phyloP scores from a whole-genome alignment of 2,888 invertebrate species.

The Xanthorhoe spadicearia region DNA sequence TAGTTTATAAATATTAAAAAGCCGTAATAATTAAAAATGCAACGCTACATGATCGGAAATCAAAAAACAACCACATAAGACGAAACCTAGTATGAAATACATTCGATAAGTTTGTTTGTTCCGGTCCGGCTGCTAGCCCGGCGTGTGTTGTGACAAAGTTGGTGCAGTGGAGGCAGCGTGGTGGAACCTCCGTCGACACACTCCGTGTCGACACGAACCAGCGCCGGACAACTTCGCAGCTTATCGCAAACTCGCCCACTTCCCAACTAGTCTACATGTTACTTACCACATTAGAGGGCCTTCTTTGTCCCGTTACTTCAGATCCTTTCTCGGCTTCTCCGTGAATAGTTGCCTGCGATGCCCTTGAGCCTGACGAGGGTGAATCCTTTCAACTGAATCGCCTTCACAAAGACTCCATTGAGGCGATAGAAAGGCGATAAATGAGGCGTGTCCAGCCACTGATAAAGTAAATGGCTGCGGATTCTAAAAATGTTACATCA shows the following conservation, averaged over 20 bases:
- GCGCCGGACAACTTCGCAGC: neutral
- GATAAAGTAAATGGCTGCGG: neutral
- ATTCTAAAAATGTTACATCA: neutral
- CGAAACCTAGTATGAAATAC: neutral
- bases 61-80: no score
- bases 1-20: no score
- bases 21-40: no score
- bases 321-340: neutral
- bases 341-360: neutral
- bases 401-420: neutral
- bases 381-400: neutral
- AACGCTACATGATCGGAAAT: no score
- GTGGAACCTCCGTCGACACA: neutral
- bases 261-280: conserved; percentile 1
- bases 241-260: conserved; percentile 5
- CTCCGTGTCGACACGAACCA: neutral
- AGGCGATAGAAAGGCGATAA: neutral
- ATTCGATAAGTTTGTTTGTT: neutral
- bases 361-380: neutral
- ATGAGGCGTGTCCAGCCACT: neutral
- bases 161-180: neutral
- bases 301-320: neutral
- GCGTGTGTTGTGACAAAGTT: neutral
- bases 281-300: neutral
- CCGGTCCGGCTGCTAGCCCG: neutral